These are phyloP conservation scores for Andrena bucephala DNA, from an alignment of 2,888 invertebrate species.

Conservation along the genomic window DNA sequence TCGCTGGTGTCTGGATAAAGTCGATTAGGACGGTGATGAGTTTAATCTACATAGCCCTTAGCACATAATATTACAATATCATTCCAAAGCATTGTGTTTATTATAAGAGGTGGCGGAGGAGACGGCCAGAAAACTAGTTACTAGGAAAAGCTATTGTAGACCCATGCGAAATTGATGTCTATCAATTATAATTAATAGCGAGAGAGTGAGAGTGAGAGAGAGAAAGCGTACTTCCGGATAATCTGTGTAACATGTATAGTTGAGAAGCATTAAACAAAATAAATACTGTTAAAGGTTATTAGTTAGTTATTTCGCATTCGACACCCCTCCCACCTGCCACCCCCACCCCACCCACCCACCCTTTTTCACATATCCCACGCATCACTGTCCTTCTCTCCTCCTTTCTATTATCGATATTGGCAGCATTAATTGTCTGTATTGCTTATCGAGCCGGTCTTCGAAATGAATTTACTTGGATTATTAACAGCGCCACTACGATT, in stretches of 20 bases:
- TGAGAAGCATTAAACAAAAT: conserved; percentile 79
- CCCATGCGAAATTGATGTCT: conserved; percentile 68
- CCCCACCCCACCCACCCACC: conserved; percentile 50
- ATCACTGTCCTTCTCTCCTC: conserved; percentile 68
- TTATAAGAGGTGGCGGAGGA: conserved; percentile 66
- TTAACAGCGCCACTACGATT: conserved; percentile 80
- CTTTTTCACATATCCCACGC: conserved; percentile 70
- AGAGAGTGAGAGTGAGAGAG: conserved; percentile 73
- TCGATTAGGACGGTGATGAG: conserved; percentile 52
- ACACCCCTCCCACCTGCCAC: conserved; percentile 72
- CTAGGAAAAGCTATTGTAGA: conserved; percentile 61
- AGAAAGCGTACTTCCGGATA: conserved; percentile 64
- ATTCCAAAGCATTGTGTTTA: conserved; percentile 56
- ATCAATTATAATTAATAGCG: conserved; percentile 65
- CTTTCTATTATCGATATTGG: conserved; percentile 63
- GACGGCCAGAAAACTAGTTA: conserved; percentile 50
- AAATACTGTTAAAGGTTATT: conserved; percentile 82
- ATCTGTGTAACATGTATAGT: conserved; percentile 80
- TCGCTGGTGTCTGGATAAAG: conserved; percentile 40
- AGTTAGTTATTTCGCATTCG: conserved; percentile 82
- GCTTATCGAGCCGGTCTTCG: conserved; percentile 47
- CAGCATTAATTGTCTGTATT: conserved; percentile 60
- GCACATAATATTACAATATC: conserved; percentile 54
- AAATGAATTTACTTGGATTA: conserved; percentile 58
- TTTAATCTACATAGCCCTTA: conserved; percentile 59